Conservation (phyloP, 2,888 invertebrate genomes). For the Malacosoma neustria region DNA sequence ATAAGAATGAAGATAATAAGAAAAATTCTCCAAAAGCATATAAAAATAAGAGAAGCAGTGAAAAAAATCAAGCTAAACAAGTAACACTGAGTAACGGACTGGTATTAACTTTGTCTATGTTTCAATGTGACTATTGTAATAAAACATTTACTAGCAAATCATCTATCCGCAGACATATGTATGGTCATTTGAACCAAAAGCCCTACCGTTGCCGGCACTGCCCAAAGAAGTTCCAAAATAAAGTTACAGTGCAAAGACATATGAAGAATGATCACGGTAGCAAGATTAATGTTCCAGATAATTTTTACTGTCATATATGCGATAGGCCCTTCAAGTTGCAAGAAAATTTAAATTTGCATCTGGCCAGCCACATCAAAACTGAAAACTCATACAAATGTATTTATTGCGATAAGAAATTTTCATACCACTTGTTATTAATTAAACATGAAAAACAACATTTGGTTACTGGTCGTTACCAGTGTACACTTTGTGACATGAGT, state of each 20-base stretch:
- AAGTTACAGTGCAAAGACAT: slow-evolving; percentile 79
- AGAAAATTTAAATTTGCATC: slow-evolving; percentile 82
- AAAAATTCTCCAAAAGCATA: slow-evolving; percentile 11
- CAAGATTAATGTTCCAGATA: slow-evolving; percentile 25
- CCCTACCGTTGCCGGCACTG: slow-evolving; percentile 79
- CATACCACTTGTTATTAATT: slow-evolving; percentile 40
- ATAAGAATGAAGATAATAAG: slow-evolving; percentile 9
- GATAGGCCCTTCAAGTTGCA: slow-evolving; percentile 84
- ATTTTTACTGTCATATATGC: slow-evolving; percentile 83
- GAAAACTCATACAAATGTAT: slow-evolving; percentile 78
- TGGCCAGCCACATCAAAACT: slow-evolving; percentile 78
- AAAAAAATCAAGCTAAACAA: slow-evolving; percentile 18
- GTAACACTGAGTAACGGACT: slow-evolving; percentile 28
- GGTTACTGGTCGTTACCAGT: slow-evolving; percentile 81
- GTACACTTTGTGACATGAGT: slow-evolving; percentile 80
- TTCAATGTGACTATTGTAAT: slow-evolving; percentile 76
- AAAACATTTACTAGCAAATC: slow-evolving; percentile 78
- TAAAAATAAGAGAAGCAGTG: slow-evolving; percentile 11
- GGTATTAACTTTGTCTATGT: slow-evolving; percentile 25
- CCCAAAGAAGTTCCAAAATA: slow-evolving; percentile 77
- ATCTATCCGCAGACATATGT: slow-evolving; percentile 79
- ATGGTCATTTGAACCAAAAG: slow-evolving; percentile 78
- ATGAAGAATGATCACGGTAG: slow-evolving; percentile 69
- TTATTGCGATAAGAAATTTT: slow-evolving; percentile 61
- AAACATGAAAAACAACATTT: slow-evolving; percentile 86